Evolutionary conservation across 2,888 invertebrate species (phyloP).

Genomic region (Pseudolycoriella hygida): DNA sequence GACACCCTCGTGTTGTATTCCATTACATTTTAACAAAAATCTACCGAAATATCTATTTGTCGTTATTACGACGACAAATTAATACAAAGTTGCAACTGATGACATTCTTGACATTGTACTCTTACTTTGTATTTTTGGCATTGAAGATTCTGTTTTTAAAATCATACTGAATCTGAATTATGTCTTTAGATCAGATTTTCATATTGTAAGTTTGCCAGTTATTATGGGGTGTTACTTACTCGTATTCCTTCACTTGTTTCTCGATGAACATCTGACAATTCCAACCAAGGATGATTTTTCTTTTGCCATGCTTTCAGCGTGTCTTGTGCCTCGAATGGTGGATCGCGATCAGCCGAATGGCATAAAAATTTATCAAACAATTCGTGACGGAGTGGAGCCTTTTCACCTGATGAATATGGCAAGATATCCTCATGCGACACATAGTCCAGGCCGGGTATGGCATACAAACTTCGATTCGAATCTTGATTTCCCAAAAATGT

Average conservation of each 20-base stretch:
- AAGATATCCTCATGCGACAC: constrained; percentile 96
- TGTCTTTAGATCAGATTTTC: too few relatives aligned
- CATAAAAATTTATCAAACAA: constrained; percentile 89
- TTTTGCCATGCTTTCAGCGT: constrained; percentile 91
- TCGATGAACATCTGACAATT: constrained; percentile 89
- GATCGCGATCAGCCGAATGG: constrained; percentile 60
- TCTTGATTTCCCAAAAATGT: constrained; percentile 94
- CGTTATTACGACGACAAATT: too few relatives aligned
- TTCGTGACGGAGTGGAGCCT: constrained; percentile 84
- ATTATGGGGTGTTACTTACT: too few relatives aligned
- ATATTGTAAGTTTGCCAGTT: too few relatives aligned
- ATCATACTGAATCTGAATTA: too few relatives aligned
- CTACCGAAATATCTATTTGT: too few relatives aligned
- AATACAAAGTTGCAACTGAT: too few relatives aligned
- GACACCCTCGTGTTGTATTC: too few relatives aligned
- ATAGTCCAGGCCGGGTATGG: constrained; percentile 94
- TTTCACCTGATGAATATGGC: constrained; percentile 80
- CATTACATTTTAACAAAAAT: too few relatives aligned
- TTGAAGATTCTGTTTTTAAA: too few relatives aligned
- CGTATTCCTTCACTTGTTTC: constrained; percentile 93
- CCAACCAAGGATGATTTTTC: constrained; percentile 93
- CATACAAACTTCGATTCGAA: constrained; percentile 84
- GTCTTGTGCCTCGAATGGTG: constrained; percentile 75
- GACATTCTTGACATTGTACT: too few relatives aligned
- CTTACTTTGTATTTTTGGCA: too few relatives aligned